Evolutionary conservation across 2,888 invertebrate species (phyloP).

Genomic region (Drosophila acutilabella): DNA sequence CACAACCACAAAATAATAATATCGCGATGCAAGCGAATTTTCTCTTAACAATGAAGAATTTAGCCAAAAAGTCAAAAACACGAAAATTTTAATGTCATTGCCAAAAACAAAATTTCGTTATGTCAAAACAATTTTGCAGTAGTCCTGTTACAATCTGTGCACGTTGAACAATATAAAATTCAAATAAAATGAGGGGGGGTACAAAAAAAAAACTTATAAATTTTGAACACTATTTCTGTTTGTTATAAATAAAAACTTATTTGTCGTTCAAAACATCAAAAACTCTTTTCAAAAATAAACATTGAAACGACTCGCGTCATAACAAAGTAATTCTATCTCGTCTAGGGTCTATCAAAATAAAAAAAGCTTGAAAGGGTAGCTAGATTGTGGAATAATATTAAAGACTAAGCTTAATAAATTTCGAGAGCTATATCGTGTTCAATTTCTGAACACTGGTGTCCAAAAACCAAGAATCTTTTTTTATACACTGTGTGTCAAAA

Average conservation of each 20-base stretch:
- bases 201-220: conserved; percentile 4
- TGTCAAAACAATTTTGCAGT: conserved; percentile 24
- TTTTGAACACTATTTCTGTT: conserved; percentile 15
- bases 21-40: conserved; percentile 20
- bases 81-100: conserved; percentile 45
- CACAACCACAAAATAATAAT: conserved; percentile 18
- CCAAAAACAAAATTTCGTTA: conserved; percentile 37
- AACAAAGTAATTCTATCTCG: conserved; percentile 8
- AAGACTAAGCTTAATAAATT: not conserved
- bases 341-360: not conserved
- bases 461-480: too few species aligned
- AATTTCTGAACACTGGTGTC: too few species aligned
- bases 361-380: not conserved
- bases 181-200: not conserved
- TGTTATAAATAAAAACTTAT: conserved; percentile 12
- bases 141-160: conserved; percentile 15
- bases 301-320: conserved; percentile 7
- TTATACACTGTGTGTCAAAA: not conserved
- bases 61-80: conserved; percentile 35
- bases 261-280: conserved; percentile 7
- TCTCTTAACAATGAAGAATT: conserved; percentile 11
- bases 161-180: conserved; percentile 16
- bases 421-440: not conserved
- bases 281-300: conserved; percentile 5
- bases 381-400: conserved; percentile 6